A percentile compares a stretch with the other conserved stretches of the same genome.
Conservation (phyloP, 2,113 vertebrate species). For the Dendrocopos noguchii region DNA sequence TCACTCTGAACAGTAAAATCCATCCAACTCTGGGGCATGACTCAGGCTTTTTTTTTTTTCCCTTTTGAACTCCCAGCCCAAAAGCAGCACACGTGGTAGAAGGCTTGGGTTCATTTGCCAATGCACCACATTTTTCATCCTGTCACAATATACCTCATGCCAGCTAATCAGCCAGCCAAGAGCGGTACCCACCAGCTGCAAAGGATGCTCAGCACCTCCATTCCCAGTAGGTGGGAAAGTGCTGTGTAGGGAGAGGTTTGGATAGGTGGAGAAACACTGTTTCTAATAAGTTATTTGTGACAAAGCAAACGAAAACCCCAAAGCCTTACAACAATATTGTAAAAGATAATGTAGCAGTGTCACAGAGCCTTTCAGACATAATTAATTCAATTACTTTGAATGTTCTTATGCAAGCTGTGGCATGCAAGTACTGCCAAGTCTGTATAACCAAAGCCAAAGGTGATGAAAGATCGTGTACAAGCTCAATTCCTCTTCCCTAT, state of each 20-base stretch:
- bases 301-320: not conserved
- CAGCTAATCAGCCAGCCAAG: conserved; percentile 63
- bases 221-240: conserved; percentile 1
- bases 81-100: conserved; percentile 42
- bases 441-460: conserved; percentile 1
- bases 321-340: not conserved
- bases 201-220: conserved; percentile 6
- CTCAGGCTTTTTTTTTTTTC: conserved; percentile 47
- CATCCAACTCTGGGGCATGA: conserved; percentile 67
- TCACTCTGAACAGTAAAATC: conserved; percentile 50
- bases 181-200: conserved; percentile 69
- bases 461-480: conserved; percentile 54
- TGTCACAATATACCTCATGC: conserved; percentile 51
- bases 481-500: not conserved
- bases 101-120: conserved; percentile 62
- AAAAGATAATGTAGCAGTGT: not conserved
- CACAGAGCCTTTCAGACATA: conserved; percentile 24
- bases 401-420: conserved; percentile 15
- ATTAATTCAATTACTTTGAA: conserved; percentile 28
- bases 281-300: conserved; percentile 20
- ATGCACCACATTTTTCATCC: conserved; percentile 66
- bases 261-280: not conserved
- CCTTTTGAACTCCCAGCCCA: conserved; percentile 53
- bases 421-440: not conserved
- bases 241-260: not conserved